These are phyloP conservation scores for Spodoptera picta DNA, from an alignment of 2,888 invertebrate species.

Conservation along the genomic window DNA sequence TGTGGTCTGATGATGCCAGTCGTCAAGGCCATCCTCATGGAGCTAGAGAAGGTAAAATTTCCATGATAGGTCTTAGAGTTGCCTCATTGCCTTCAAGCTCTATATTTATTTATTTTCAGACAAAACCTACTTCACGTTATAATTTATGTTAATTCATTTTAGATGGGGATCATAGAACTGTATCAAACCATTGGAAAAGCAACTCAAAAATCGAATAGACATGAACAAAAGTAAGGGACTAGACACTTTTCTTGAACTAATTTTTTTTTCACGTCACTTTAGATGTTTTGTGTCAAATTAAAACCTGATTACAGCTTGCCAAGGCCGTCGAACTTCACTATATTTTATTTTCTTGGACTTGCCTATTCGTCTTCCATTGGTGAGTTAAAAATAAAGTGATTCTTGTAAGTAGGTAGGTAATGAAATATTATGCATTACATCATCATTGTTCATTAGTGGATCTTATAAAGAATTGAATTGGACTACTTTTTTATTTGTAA, in stretches of 20 bases:
- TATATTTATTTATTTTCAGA: not conserved
- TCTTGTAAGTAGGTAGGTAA: too few species aligned
- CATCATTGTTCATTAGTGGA: too few species aligned
- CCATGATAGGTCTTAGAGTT: too few species aligned
- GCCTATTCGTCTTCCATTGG: slow-evolving; percentile 81
- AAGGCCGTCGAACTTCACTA: slow-evolving; percentile 73
- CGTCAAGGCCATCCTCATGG: slow-evolving; percentile 71
- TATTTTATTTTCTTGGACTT: slow-evolving; percentile 80
- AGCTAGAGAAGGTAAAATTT: slow-evolving; percentile 58
- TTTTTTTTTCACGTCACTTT: too few species aligned
- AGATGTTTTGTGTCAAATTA: too few species aligned
- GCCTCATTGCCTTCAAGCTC: not conserved
- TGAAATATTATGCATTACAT: too few species aligned
- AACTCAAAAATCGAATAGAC: slow-evolving; percentile 55
- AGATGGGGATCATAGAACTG: slow-evolving; percentile 78
- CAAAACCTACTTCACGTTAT: not conserved
- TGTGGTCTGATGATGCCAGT: slow-evolving; percentile 81
- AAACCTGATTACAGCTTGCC: slow-evolving; percentile 58
- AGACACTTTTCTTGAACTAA: too few species aligned
- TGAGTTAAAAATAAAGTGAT: slow-evolving; percentile 38
- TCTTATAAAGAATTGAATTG: too few species aligned
- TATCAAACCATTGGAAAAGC: slow-evolving; percentile 65
- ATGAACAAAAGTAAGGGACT: slow-evolving; percentile 64
- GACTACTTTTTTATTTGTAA: too few species aligned
- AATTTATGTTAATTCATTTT: slow-evolving; percentile 35